phyloP scores from a whole-genome alignment of 2,888 invertebrate genomes.

The Athalia cordata region DNA sequence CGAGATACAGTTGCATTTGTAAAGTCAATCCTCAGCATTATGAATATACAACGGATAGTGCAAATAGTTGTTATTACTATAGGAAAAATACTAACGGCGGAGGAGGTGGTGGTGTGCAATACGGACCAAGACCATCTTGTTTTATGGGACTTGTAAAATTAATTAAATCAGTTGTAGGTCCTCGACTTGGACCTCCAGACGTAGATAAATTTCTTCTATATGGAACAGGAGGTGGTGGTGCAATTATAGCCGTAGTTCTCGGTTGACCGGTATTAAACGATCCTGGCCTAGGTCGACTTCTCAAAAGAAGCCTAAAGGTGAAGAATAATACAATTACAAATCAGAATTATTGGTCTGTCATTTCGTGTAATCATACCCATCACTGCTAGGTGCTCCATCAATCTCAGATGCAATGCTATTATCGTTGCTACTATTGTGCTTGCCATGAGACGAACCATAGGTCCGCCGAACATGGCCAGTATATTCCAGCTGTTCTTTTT shows the following conservation, averaged over 20 bases:
- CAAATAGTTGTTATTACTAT: slow-evolving; percentile 17
- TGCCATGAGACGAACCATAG: slow-evolving; percentile 52
- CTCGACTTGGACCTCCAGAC: slow-evolving; percentile 60
- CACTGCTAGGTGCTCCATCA: slow-evolving; percentile 58
- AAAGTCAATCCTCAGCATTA: background rate
- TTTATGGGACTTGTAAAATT: slow-evolving; percentile 72
- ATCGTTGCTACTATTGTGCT: slow-evolving; percentile 49
- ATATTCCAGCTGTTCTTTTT: slow-evolving; percentile 75
- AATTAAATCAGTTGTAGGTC: slow-evolving; percentile 65
- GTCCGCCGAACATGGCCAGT: slow-evolving; percentile 55
- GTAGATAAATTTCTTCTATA: slow-evolving; percentile 70
- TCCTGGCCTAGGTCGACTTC: slow-evolving; percentile 78
- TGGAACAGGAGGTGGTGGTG: slow-evolving; percentile 73
- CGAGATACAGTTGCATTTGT: too few species aligned
- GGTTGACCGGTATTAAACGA: slow-evolving; percentile 73
- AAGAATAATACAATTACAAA: background rate
- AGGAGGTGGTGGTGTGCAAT: slow-evolving; percentile 66
- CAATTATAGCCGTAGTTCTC: slow-evolving; percentile 72
- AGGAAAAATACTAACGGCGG: slow-evolving; percentile 60
- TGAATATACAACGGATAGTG: background rate
- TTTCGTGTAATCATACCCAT: slow-evolving; percentile 57
- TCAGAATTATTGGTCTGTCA: background rate
- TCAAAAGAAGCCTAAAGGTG: slow-evolving; percentile 68
- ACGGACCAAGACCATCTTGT: slow-evolving; percentile 65
- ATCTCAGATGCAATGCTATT: slow-evolving; percentile 58